Conservation (phyloP, 2,797 vertebrate species). For the Pangasius krempfi region DNA sequence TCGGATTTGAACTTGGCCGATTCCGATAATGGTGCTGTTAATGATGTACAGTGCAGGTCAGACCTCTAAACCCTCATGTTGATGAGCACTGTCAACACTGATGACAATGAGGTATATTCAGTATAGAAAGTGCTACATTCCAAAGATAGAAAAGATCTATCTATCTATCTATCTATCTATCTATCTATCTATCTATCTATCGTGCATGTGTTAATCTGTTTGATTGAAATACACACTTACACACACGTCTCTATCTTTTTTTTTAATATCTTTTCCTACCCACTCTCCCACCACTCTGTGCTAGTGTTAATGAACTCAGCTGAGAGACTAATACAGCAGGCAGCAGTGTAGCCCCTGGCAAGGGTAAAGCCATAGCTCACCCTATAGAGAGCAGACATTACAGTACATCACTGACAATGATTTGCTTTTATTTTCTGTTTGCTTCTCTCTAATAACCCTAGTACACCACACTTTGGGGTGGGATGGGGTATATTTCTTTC, state of each 20-base stretch:
- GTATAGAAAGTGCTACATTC: neutral
- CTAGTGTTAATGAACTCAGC: slow-evolving; percentile 42
- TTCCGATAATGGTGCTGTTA: slow-evolving; percentile 50
- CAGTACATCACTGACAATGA: slow-evolving; percentile 54
- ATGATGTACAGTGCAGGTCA: slow-evolving; percentile 45
- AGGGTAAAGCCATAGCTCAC: slow-evolving; percentile 54
- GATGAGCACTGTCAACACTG: slow-evolving; percentile 33
- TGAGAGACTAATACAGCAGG: slow-evolving; percentile 37
- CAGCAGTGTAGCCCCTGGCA: slow-evolving; percentile 48
- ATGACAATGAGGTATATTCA: slow-evolving; percentile 26
- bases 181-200: no score
- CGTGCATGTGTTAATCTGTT: neutral
- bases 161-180: no score
- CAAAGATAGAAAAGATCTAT: no score
- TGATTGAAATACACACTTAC: slow-evolving; percentile 16
- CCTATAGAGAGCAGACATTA: slow-evolving; percentile 49
- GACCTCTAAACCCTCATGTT: slow-evolving; percentile 22
- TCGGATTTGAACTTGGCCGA: slow-evolving; percentile 49
- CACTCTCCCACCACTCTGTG: neutral
- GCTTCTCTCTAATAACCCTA: slow-evolving; percentile 55
- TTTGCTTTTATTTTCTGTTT: slow-evolving; percentile 61
- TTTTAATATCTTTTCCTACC: neutral
- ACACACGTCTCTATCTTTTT: neutral
- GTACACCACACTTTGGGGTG: slow-evolving; percentile 41
- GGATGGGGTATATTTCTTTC: slow-evolving; percentile 46